Percentiles rank a stretch among this genome's conserved stretches.
These are phyloP conservation scores for Notothenia rossii DNA, from an alignment of 2,113 vertebrate species.

Conservation along the genomic window DNA sequence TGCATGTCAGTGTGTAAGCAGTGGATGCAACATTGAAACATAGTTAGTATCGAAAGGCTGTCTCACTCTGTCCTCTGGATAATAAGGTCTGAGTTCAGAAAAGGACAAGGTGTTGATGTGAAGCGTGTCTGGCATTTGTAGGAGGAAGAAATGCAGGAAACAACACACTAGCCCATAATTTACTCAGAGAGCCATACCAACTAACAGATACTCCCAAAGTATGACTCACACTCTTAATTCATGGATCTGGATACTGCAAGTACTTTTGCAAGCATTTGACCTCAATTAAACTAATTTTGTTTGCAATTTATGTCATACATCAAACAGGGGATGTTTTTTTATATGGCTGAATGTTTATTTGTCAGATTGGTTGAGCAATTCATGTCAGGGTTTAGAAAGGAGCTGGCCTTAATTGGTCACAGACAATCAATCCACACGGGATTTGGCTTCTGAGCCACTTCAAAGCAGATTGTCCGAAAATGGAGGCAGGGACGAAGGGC, in stretches of 20 bases:
- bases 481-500: constrained; percentile 8
- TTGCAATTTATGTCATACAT: constrained; percentile 15
- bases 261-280: constrained; percentile 44
- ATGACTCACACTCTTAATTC: constrained; percentile 48
- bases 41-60: not conserved
- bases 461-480: constrained; percentile 28
- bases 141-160: constrained; percentile 22
- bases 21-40: not conserved
- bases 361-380: constrained; percentile 35
- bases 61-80: constrained; percentile 8
- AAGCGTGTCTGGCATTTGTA: constrained; percentile 19
- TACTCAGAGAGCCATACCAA: not conserved
- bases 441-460: constrained; percentile 44
- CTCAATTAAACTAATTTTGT: constrained; percentile 33
- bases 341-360: constrained; percentile 36
- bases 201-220: constrained; percentile 41
- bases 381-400: constrained; percentile 16
- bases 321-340: constrained; percentile 17
- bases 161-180: constrained; percentile 5
- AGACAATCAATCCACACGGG: constrained; percentile 8
- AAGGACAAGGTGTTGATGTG: constrained; percentile 26
- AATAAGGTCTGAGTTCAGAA: constrained; percentile 12
- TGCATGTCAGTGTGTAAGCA: constrained; percentile 10
- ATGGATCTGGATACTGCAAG: constrained; percentile 1
- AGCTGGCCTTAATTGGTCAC: constrained; percentile 13